These are phyloP conservation scores for Darevskia mixta DNA, from an alignment of 2,797 vertebrate species.

Conservation along the genomic window DNA sequence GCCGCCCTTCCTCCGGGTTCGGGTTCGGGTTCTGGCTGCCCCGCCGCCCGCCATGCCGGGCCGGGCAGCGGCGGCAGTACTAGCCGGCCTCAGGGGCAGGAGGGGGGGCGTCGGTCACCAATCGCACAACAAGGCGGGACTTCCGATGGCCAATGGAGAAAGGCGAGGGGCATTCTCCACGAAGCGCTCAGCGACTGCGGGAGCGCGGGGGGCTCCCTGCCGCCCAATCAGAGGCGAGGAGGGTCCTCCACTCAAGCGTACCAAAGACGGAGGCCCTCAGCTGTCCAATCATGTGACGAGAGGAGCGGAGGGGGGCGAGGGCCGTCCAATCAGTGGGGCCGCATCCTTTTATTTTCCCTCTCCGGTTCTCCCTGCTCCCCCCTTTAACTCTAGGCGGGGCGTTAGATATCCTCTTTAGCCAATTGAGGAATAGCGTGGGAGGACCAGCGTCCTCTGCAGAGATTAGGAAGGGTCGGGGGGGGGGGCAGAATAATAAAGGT, in stretches of 20 bases:
- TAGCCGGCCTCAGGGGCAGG: constrained; percentile 7
- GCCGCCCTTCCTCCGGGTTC: constrained; percentile 11
- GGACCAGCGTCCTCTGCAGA: background rate
- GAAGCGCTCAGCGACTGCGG: no score
- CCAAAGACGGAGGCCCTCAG: background rate
- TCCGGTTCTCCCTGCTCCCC: background rate
- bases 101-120: background rate
- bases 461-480: background rate
- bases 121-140: constrained; percentile 15
- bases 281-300: constrained; percentile 36
- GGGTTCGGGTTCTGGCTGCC: constrained; percentile 14
- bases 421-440: background rate
- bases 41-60: constrained; percentile 44
- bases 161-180: background rate
- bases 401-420: background rate
- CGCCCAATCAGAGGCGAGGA: constrained; percentile 53
- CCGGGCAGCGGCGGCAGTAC: background rate
- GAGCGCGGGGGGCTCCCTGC: constrained; percentile 18
- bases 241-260: constrained; percentile 1
- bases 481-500: background rate
- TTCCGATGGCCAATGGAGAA: background rate
- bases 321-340: background rate
- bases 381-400: background rate
- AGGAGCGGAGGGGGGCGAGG: background rate
- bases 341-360: background rate